phyloP scores from a whole-genome alignment of 2,797 vertebrate species.

The Thalassophryne amazonica region DNA sequence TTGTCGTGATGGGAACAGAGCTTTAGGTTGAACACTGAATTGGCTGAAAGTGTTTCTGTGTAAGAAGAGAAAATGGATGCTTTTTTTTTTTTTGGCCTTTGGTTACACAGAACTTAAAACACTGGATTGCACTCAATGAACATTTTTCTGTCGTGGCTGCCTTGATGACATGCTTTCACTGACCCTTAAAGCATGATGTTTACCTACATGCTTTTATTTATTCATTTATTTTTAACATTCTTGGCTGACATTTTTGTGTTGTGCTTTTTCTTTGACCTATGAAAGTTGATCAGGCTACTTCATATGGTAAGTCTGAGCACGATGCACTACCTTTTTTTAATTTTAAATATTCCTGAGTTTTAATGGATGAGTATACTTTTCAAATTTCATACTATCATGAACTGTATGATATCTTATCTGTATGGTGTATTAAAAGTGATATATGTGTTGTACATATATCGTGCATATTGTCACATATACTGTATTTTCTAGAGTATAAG shows the following conservation, averaged over 20 bases:
- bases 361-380: not conserved
- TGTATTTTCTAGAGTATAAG: too few species aligned
- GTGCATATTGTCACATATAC: too few species aligned
- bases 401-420: not conserved
- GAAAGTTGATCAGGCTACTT: constrained; percentile 82
- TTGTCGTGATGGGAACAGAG: not conserved
- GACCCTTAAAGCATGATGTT: constrained; percentile 53
- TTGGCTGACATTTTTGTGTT: constrained; percentile 69
- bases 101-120: too few species aligned
- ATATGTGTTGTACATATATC: not conserved
- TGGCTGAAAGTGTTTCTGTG: constrained; percentile 10
- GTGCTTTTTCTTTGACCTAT: constrained; percentile 74
- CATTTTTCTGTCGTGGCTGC: constrained; percentile 23
- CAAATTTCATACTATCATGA: not conserved
- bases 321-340: constrained; percentile 33
- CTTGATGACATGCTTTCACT: constrained; percentile 35
- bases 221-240: constrained; percentile 51
- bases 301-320: constrained; percentile 81
- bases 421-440: not conserved
- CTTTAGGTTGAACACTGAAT: not conserved
- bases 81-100: not conserved
- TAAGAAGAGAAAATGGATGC: constrained; percentile 24
- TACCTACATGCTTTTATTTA: constrained; percentile 44
- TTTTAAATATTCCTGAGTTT: not conserved
- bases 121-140: not conserved